phyloP scores from a whole-genome alignment of 2,113 vertebrate species.

The Percopsis transmontana region DNA sequence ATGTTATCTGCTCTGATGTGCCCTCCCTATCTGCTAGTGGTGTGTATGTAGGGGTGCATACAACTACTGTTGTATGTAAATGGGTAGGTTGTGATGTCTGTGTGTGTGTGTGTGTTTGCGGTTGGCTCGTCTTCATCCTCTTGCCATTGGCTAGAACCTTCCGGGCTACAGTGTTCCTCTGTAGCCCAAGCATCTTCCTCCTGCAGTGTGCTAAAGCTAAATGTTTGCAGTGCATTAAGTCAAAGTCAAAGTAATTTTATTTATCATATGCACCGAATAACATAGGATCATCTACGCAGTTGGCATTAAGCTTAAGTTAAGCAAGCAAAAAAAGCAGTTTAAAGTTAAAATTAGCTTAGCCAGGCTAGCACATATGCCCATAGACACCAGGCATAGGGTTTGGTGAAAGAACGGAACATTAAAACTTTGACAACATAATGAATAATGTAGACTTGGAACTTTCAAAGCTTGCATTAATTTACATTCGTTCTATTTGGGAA shows the following conservation, averaged over 20 bases:
- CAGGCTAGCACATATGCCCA: not conserved
- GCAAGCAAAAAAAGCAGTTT: no score
- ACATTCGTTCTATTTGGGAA: conserved; percentile 9
- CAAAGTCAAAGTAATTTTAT: no score
- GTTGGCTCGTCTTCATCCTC: not conserved
- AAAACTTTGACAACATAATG: not conserved
- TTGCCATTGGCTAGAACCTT: conserved; percentile 22
- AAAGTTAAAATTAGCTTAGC: no score
- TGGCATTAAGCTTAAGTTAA: no score
- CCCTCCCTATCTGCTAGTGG: not conserved
- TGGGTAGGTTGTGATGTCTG: not conserved
- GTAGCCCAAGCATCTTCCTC: conserved; percentile 39
- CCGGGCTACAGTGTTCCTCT: conserved; percentile 1
- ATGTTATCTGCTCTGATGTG: not conserved
- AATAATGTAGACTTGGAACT: conserved; percentile 1
- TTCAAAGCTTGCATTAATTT: conserved; percentile 7
- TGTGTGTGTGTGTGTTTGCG: not conserved
- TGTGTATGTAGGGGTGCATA: not conserved
- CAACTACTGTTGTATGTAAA: not conserved
- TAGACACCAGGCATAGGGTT: not conserved
- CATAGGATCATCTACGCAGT: no score
- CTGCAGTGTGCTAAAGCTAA: not conserved
- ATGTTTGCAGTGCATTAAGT: conserved; percentile 1
- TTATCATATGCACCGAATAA: no score
- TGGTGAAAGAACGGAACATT: not conserved